Conservation (phyloP, 2,113 vertebrate species). For the Taxidea taxus region DNA sequence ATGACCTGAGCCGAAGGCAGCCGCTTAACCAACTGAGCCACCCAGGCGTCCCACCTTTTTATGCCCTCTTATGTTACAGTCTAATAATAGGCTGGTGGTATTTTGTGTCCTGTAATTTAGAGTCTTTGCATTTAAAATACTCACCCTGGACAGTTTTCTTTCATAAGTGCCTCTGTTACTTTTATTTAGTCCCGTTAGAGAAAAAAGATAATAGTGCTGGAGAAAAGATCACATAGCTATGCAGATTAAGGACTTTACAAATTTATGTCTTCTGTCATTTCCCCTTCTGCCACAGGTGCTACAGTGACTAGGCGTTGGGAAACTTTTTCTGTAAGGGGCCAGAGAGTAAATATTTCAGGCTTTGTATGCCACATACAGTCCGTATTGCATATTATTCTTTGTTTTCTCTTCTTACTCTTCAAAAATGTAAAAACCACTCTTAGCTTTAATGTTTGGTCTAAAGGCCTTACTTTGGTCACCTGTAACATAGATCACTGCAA, state of each 20-base stretch:
- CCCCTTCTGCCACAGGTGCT: neutral
- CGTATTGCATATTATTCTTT: neutral
- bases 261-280: neutral
- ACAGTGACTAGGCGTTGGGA: neutral
- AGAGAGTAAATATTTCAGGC: neutral
- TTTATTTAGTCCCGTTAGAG: neutral
- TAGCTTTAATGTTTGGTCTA: neutral
- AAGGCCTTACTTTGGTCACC: neutral
- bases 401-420: neutral
- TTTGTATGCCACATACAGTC: neutral
- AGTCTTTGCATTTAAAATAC: slow-evolving; percentile 28
- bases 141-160: neutral
- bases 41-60: no score
- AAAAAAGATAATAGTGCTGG: neutral
- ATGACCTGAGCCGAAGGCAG: no score
- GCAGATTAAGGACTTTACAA: neutral
- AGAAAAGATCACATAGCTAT: neutral
- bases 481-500: neutral
- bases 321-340: neutral
- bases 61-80: neutral
- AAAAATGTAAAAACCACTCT: neutral
- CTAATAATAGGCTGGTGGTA: neutral
- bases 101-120: neutral
- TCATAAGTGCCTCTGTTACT: neutral
- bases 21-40: no score